Percentiles rank a stretch among this genome's conserved stretches.
phyloP scores from a whole-genome alignment of 2,888 invertebrate species.

The Zaprionus obscuricornis region DNA sequence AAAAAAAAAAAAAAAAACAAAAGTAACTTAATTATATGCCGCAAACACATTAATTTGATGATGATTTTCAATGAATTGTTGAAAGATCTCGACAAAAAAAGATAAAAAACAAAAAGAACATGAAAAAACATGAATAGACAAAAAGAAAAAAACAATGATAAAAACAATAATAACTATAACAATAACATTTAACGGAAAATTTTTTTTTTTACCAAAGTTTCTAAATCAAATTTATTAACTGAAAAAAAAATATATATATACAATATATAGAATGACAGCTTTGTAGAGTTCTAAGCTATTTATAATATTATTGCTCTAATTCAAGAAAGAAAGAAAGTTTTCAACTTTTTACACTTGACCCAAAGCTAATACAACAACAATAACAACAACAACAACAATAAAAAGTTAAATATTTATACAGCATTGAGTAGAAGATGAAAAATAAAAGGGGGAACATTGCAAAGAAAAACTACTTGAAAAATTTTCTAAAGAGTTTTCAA shows the following conservation, averaged over 20 bases:
- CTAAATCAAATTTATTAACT: no score
- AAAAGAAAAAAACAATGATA: not conserved
- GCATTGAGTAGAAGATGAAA: no score
- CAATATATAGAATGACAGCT: not conserved
- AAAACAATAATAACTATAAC: conserved; percentile 27
- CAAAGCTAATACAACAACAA: conserved; percentile 45
- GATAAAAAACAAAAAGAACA: not conserved
- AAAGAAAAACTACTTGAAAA: no score
- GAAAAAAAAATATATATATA: conserved; percentile 6
- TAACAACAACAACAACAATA: not conserved
- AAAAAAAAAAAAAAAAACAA: conserved; percentile 7
- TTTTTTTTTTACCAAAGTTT: no score
- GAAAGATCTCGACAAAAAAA: not conserved
- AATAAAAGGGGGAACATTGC: no score
- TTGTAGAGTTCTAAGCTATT: not conserved
- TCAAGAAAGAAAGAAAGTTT: conserved; percentile 43
- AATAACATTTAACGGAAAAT: conserved; percentile 32
- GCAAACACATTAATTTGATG: conserved; percentile 37
- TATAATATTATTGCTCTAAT: not conserved
- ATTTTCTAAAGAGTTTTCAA: no score
- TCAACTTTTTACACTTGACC: conserved; percentile 46
- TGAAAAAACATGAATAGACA: not conserved
- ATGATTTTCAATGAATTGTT: conserved; percentile 26
- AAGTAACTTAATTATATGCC: conserved; percentile 40
- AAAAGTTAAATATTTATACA: conserved; percentile 43